Evolutionary conservation across 2,797 vertebrate genomes (phyloP).

Genomic region (Melopsittacus undulatus): DNA sequence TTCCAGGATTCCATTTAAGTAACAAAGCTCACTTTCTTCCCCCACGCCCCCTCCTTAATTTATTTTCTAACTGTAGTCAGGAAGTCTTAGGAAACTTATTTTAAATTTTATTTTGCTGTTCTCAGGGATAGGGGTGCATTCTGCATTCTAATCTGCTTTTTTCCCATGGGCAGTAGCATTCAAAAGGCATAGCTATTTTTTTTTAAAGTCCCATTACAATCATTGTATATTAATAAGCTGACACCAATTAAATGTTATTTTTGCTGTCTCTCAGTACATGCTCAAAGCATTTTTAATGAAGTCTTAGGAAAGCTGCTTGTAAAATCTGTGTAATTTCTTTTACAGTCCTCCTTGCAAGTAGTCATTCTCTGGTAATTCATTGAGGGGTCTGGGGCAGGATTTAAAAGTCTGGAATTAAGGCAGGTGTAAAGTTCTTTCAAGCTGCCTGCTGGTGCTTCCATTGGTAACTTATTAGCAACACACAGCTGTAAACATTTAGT

Average conservation of each 20-base stretch:
- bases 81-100: background rate
- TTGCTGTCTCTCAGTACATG: background rate
- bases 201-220: background rate
- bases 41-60: fast-evolving
- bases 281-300: background rate
- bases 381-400: fast-evolving
- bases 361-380: background rate
- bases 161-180: background rate
- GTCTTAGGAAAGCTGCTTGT: background rate
- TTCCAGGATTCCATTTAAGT: background rate
- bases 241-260: background rate
- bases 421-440: background rate
- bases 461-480: background rate
- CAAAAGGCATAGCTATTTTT: background rate
- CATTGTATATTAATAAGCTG: background rate
- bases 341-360: background rate
- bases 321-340: background rate
- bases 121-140: background rate
- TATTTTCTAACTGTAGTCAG: background rate
- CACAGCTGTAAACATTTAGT: background rate
- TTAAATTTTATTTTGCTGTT: background rate
- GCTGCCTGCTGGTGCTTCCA: background rate
- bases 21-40: background rate
- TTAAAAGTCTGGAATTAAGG: background rate
- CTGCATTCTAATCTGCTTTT: background rate